phyloP scores from a whole-genome alignment of 2,888 invertebrate species.

The Apamea anceps region DNA sequence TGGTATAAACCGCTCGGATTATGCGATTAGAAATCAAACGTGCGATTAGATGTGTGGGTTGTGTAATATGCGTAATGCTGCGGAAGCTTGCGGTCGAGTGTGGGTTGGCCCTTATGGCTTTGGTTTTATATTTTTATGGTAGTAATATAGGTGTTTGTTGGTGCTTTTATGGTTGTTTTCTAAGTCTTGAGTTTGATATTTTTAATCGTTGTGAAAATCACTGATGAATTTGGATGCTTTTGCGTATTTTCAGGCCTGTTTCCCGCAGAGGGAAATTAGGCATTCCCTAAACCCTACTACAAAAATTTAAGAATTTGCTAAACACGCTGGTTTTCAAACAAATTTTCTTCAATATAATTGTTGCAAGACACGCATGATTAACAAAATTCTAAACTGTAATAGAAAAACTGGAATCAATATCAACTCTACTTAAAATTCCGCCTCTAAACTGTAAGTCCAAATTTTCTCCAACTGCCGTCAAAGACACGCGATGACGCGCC shows the following conservation, averaged over 20 bases:
- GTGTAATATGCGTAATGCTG: constrained; percentile 38
- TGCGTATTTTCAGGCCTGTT: neutral
- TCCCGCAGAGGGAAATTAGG: neutral
- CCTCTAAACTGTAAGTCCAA: neutral
- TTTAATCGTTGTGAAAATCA: neutral
- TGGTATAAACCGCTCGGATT: constrained; percentile 45
- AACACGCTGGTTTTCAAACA: neutral
- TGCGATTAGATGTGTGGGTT: constrained; percentile 46
- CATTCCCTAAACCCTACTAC: neutral
- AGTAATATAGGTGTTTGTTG: neutral
- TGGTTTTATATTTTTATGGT: neutral
- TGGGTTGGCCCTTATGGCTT: constrained; percentile 38
- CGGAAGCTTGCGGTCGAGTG: constrained; percentile 36
- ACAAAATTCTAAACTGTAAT: neutral
- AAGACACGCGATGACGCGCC: constrained; percentile 34
- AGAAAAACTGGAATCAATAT: constrained; percentile 13
- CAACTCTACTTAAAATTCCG: constrained; percentile 30
- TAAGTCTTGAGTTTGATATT: neutral
- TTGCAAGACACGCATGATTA: neutral
- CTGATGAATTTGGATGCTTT: neutral
- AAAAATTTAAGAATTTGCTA: neutral
- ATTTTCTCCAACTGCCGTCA: constrained; percentile 43
- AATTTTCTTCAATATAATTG: neutral
- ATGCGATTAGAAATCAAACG: constrained; percentile 62
- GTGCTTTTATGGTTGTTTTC: neutral